Base-by-base conservation (phyloP, 2,113 vertebrate species). In the Grammomys dolichurus region DNA sequence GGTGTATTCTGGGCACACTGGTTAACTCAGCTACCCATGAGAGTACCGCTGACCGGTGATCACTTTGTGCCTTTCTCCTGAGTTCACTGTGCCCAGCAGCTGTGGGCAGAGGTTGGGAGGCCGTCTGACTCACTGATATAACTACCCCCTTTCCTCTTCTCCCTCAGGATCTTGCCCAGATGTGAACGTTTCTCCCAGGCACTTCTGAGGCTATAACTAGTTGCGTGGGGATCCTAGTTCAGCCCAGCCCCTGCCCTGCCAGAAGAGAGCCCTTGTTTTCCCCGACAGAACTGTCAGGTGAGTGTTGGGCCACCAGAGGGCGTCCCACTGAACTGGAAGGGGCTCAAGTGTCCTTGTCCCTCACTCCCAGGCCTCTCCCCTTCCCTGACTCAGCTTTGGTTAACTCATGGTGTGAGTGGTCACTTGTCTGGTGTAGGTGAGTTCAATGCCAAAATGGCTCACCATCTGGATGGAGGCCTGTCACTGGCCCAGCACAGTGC, bases 181-280 rank as follows among this genome's bases (percentile, higher is more conserved):
- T 94, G 97, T 98, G 82, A 98, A 96, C 87, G 96, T 75, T 10
- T 91, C 33, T 95, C 28, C 95, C 11, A 0, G 67, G 69, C 72
- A 58, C 80, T 69, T 1, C 31, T 80, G 77, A 63, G 58, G 43
- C 88, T 63, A 91, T 43, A 60, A 65, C 94, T 76, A 51, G 89
- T 67, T n/a, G 48, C 58, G 89, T 87, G 67, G 90, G 65, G 67
- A 58, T 46, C 56, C 51, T 89, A 20, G 54, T 92, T 94, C 24
- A 72, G 33, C 87, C 73, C 73, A 88, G 65, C 72, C 69, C 63
- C 73, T 54, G 54, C 73, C 65, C 22, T 95, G n/a, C 72, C 73
- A 85, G 58, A 92, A 93, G 89, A 96, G 93, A 84, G 51, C 43
- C 76, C 9, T 3, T n/a, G 1, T 81, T 81, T 93, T 76, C 56